These are phyloP conservation scores for Ctena decussata DNA, from an alignment of 2,888 invertebrate genomes.

Conservation along the genomic window DNA sequence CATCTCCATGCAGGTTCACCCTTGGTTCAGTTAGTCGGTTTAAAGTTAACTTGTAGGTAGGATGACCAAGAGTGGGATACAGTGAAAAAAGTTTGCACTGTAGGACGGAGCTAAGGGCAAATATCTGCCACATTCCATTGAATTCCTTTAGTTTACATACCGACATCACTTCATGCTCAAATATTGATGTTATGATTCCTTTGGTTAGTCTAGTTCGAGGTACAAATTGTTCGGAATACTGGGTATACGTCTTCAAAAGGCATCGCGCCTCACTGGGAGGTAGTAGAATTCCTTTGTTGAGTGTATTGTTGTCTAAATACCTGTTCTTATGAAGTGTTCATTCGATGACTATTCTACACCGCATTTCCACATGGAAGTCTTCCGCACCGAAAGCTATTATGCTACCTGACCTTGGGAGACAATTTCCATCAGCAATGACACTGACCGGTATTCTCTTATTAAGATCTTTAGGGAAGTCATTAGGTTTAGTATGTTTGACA, in stretches of 20 bases:
- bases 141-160: conserved; percentile 5
- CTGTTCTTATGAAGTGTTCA: conserved; percentile 13
- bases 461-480: not conserved
- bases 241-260: conserved; percentile 10
- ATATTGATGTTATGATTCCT: not conserved
- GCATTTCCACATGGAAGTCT: conserved; percentile 16
- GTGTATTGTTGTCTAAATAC: conserved; percentile 5
- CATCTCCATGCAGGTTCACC: not conserved
- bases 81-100: conserved; percentile 18
- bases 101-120: conserved; percentile 34
- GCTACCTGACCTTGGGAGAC: conserved; percentile 23
- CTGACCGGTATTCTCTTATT: not conserved
- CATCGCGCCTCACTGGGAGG: not conserved
- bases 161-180: conserved; percentile 32
- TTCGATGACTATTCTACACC: conserved; percentile 19
- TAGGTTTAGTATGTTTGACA: not conserved
- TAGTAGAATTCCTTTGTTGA: not conserved
- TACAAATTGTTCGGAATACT: conserved; percentile 31
- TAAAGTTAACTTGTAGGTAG: conserved; percentile 1
- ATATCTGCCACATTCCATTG: conserved; percentile 50
- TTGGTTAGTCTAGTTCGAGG: not conserved
- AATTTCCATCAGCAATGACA: conserved; percentile 28
- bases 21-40: conserved; percentile 9
- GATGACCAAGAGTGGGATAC: conserved; percentile 26
- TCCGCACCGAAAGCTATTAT: conserved; percentile 20